Percentiles rank a stretch among this genome's conserved stretches.
These are phyloP conservation scores for Poecile atricapillus DNA, from an alignment of 2,113 vertebrate species.

Conservation along the genomic window DNA sequence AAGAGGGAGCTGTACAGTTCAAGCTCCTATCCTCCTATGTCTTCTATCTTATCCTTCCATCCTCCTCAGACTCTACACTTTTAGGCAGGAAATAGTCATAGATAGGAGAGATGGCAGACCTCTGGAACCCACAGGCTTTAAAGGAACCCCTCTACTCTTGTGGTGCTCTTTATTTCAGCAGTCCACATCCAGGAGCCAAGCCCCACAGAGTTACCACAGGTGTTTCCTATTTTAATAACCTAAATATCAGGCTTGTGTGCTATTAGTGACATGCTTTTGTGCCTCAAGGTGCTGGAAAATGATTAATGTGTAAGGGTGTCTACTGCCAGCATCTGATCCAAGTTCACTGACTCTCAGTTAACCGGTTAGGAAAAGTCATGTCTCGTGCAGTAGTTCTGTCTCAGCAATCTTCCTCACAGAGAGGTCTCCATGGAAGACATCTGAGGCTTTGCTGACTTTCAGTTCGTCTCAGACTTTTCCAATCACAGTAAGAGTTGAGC, in stretches of 20 bases:
- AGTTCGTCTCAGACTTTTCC: not conserved
- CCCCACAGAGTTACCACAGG: not conserved
- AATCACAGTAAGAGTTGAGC: not conserved
- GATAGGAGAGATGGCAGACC: not conserved
- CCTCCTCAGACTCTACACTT: not conserved
- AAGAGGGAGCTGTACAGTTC: not conserved
- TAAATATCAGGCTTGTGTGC: not conserved
- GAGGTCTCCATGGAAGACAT: not conserved
- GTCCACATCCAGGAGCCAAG: not conserved
- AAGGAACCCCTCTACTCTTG: not conserved
- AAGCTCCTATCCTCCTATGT: not conserved
- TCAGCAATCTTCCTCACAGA: not conserved
- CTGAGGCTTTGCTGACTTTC: not conserved
- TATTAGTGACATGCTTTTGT: not conserved
- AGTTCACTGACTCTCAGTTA: not conserved
- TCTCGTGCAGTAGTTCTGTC: not conserved
- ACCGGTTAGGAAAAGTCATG: not conserved
- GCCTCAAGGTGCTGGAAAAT: not conserved
- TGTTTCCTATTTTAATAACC: conserved; percentile 16
- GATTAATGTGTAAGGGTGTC: not conserved
- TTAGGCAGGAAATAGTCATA: not conserved
- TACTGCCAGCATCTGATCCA: not conserved
- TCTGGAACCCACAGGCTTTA: not conserved
- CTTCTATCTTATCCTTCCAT: not conserved
- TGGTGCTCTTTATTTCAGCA: not conserved